A percentile compares a stretch with the other conserved stretches of the same genome.
These are phyloP conservation scores for Phalacrocorax pelagicus DNA, from an alignment of 2,113 vertebrate genomes.

Conservation along the genomic window DNA sequence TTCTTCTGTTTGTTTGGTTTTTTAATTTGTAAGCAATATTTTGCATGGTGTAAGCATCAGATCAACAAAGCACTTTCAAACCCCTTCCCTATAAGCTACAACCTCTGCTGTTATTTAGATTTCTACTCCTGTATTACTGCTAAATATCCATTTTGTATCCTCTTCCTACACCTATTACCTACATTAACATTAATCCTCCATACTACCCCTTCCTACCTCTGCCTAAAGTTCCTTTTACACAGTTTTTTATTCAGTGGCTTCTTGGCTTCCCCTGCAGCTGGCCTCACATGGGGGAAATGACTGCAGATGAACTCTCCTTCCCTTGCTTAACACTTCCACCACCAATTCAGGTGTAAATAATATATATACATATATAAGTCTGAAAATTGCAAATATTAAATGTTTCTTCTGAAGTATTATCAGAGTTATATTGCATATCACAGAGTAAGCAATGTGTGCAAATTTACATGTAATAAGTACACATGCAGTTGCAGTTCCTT, in stretches of 20 bases:
- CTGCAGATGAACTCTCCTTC: neutral
- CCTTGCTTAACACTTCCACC: neutral
- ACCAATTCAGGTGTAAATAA: neutral
- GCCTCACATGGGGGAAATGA: neutral
- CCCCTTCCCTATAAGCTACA: neutral
- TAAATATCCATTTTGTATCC: neutral
- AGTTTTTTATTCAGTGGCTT: neutral
- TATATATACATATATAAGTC: neutral
- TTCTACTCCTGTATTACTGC: neutral
- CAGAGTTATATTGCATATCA: neutral
- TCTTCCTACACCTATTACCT: neutral
- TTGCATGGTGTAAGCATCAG: neutral
- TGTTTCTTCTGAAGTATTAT: neutral
- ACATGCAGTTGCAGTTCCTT: neutral
- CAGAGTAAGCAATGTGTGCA: neutral
- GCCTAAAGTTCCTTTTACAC: neutral
- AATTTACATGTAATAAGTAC: neutral
- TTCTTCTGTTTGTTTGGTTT: neutral
- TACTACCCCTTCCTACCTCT: neutral
- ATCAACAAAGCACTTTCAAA: neutral
- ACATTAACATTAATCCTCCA: neutral
- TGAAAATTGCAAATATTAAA: neutral
- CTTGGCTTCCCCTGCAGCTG: neutral
- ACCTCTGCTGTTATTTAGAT: neutral
- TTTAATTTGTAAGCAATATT: neutral